These are phyloP conservation scores for Myiozetetes cayanensis DNA, from an alignment of 2,113 vertebrate species.

Conservation along the genomic window DNA sequence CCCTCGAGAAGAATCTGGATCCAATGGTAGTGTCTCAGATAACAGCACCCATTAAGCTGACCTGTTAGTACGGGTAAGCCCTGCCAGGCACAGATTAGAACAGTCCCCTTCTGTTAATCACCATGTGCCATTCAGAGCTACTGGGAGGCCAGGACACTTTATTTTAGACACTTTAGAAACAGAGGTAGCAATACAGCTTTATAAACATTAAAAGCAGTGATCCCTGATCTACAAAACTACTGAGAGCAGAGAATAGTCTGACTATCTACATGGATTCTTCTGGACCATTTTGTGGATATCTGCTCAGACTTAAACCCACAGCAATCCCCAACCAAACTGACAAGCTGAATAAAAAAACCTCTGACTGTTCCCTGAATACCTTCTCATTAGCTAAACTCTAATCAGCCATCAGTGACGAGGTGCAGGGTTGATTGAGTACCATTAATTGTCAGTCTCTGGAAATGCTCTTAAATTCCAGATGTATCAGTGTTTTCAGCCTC, in stretches of 20 bases:
- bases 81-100: neutral
- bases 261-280: neutral
- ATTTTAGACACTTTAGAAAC: neutral
- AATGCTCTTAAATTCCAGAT: constrained; percentile 3
- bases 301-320: neutral
- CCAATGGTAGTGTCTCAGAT: neutral
- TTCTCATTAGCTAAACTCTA: constrained; percentile 10
- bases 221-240: neutral
- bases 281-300: neutral
- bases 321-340: neutral
- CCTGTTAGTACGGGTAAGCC: neutral
- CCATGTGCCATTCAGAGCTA: neutral
- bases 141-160: neutral
- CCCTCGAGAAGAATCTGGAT: neutral
- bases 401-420: neutral
- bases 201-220: neutral
- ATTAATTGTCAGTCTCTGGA: neutral
- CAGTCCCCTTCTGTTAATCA: neutral
- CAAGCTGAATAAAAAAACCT: neutral
- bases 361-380: neutral
- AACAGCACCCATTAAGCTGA: neutral
- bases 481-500: neutral
- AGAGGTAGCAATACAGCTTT: neutral
- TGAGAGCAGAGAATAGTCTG: neutral
- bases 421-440: neutral